Percentiles rank a stretch among this genome's conserved stretches.
phyloP scores from a whole-genome alignment of 2,888 invertebrate genomes.

The Pyrochroa serraticornis region DNA sequence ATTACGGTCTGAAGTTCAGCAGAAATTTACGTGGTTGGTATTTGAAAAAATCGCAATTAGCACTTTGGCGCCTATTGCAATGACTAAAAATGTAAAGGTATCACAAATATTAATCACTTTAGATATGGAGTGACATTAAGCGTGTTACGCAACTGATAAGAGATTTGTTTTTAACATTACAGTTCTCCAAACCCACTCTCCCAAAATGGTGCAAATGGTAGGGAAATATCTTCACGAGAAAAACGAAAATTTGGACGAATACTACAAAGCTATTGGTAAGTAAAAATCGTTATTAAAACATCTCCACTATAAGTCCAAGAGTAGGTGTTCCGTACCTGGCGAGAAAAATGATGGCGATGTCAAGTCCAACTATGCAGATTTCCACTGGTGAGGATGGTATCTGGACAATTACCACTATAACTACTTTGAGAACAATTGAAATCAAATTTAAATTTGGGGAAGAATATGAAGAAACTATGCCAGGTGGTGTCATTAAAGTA shows the following conservation, averaged over 20 bases:
- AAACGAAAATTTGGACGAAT: conserved; percentile 71
- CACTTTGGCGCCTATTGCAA: too few relatives aligned
- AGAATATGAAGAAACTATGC: conserved; percentile 71
- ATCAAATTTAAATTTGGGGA: conserved; percentile 64
- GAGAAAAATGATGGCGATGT: conserved; percentile 68
- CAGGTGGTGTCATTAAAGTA: conserved; percentile 62
- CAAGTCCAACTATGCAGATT: conserved; percentile 68
- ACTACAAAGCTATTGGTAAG: conserved; percentile 68
- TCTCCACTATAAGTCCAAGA: conserved; percentile 39
- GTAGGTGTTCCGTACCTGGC: conserved; percentile 68
- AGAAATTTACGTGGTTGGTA: too few relatives aligned
- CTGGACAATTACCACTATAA: conserved; percentile 65
- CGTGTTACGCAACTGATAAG: conserved; percentile 2
- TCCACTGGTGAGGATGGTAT: conserved; percentile 58
- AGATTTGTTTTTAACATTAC: not conserved
- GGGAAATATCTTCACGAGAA: conserved; percentile 70
- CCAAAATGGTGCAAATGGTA: conserved; percentile 62
- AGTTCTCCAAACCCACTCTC: conserved; percentile 4
- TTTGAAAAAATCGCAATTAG: too few relatives aligned
- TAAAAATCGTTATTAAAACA: conserved; percentile 20
- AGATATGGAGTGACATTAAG: too few relatives aligned
- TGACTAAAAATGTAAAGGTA: too few relatives aligned
- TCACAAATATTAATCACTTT: too few relatives aligned
- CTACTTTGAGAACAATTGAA: conserved; percentile 63
- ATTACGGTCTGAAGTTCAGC: too few relatives aligned